Evolutionary conservation across 2,888 invertebrate species (phyloP), one percentile per base, ranked within the genome.

Genomic region (Anoplius nigerrimus): DNA sequence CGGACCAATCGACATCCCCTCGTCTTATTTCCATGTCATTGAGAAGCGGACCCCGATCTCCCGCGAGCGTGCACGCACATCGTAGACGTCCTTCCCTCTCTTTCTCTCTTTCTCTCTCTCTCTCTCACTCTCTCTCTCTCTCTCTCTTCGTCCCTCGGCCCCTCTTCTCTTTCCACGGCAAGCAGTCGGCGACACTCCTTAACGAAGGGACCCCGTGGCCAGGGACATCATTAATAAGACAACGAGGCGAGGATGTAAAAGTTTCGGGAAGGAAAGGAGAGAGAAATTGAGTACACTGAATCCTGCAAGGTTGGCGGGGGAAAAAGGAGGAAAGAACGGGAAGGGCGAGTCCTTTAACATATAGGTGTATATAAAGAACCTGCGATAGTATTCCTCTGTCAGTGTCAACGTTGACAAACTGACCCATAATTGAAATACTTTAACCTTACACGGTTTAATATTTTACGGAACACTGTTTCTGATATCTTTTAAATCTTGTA

Each of bases 211-310:
- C 21, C 51, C n/a, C 59, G 45, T 59, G 57, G 34, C 53, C 20
- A 13, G n/a, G 20, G 52, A 62, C 52, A 16, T 53, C 66, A 57
- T 62, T 66, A 66, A 60, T 57, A 65, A 66, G 53, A 53, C 54
- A 58, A 54, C 61, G 43, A 42, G 18, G 21, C 45, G 62, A 18
- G 21, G 34, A 18, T 56, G 20, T 60, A 66, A 59, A 62, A n/a
- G 34, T 59, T 11, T 34, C 34, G 34, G 1, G 34, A 34, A 34
- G 34, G 34, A 34, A 34, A 34, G 54, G 67, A 58, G 18, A 52
- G 54, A 59, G 45, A 34, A 34, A 34, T 34, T 2, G 11, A 34
- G 34, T 34, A 34, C 34, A 8, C 11, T 6, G 11, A 34, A 6
- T 34, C 34, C 34, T 6, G 34, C 34, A 34, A 34, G 34, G 34